These are phyloP conservation scores for Megaceryle torquata DNA, from an alignment of 2,113 vertebrate species.

Conservation along the genomic window DNA sequence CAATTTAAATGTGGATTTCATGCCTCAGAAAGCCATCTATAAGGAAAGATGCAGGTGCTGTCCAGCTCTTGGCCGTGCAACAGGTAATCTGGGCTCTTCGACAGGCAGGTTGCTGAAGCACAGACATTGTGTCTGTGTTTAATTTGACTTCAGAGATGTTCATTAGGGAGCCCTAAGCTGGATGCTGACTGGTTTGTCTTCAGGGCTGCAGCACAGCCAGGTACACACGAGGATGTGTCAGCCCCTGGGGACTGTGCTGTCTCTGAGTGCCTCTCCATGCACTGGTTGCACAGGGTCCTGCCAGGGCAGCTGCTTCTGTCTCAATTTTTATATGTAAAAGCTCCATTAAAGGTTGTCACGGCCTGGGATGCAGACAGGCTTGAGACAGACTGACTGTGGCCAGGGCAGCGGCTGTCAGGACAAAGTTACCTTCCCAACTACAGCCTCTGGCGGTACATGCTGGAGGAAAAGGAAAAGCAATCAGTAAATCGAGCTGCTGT, in stretches of 20 bases:
- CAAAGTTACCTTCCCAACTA: not conserved
- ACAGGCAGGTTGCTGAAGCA: not conserved
- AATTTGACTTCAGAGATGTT: not conserved
- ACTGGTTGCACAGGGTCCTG: accelerated
- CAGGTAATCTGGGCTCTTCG: not conserved
- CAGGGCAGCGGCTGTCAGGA: not conserved
- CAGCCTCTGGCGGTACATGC: not conserved
- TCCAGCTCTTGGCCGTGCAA: not conserved
- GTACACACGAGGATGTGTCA: accelerated
- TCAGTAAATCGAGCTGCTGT: not conserved
- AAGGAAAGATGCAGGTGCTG: not conserved
- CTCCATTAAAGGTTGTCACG: not conserved
- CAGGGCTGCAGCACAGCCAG: not conserved
- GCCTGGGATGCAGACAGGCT: not conserved
- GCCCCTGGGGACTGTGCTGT: not conserved
- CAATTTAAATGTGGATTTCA: slow-evolving; percentile 24
- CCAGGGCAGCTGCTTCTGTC: not conserved
- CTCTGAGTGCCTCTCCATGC: accelerated
- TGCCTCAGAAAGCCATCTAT: not conserved
- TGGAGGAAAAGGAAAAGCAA: not conserved
- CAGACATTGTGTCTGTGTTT: not conserved
- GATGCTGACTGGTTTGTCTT: not conserved
- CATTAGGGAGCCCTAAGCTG: not conserved
- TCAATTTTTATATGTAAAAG: not conserved
- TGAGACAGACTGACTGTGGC: not conserved